Evolutionary conservation across 2,113 vertebrate species (phyloP), one percentile per base, ranked within the genome.

Genomic region (Lynx canadensis): DNA sequence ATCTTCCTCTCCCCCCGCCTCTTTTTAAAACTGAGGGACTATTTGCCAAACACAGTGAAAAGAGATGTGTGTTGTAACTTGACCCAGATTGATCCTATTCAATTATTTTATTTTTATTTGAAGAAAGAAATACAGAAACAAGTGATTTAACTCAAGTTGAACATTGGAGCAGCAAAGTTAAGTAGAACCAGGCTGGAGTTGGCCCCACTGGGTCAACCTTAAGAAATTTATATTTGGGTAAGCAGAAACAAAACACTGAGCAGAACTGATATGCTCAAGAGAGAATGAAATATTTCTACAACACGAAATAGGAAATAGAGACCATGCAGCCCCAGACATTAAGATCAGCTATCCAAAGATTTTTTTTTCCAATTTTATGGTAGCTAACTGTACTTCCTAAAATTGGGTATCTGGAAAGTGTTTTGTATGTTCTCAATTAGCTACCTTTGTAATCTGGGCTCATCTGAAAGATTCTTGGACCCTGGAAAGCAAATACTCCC

Each of bases 261-360:
- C 33, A 63, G n/a, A 57, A 36, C 0, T 31, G 11, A 9, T 38
- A 73, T 36, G 78, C 13, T 18, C n/a, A 86, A 14, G 36, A 48
- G 3, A 52, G n/a, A 38, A 80, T 45, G 6, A 69, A 45, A 6
- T 48, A 36, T 71, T 16, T 69, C 1, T 65, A 71, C 13, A 48
- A 15, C 3, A 0, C 90, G 12, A 3, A 41, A 31, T 3, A 93
- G 36, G 48, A 84, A 82, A 65, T 9, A 73, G 41, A 60, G 29
- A 45, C 15, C 3, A n/a, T 25, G 0, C 5, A 79, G 1, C 8
- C 4, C 7, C 15, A 45, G 4, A 69, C 1, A 52, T 15, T 27
- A 76, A 25, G 18, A 83, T 88, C 11, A 29, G 12, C 11, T 55
- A 33, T 48, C 60, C 31, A 63, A n/a, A 50, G 16, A 15, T 3